phyloP scores from a whole-genome alignment of 2,888 invertebrate genomes.

The Eupithecia dodoneata region DNA sequence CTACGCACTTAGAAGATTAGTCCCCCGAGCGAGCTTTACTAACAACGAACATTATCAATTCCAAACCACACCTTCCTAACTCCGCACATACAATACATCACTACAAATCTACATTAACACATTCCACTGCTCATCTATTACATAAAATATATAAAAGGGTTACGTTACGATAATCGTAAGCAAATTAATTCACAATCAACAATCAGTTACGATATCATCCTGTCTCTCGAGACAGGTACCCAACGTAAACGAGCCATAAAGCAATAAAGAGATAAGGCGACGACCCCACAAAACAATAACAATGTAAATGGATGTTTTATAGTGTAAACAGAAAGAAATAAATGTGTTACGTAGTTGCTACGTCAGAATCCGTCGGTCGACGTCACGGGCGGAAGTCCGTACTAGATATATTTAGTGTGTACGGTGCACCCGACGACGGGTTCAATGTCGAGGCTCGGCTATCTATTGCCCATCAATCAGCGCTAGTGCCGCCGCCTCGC shows the following conservation, averaged over 20 bases:
- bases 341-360: conserved; percentile 71
- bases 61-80: conserved; percentile 50
- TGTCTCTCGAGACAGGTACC: conserved; percentile 48
- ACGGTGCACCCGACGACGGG: conserved; percentile 62
- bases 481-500: conserved; percentile 44
- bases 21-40: conserved; percentile 75
- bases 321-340: conserved; percentile 80
- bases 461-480: conserved; percentile 83
- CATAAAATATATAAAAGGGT: conserved; percentile 7
- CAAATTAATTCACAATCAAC: conserved; percentile 44
- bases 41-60: conserved; percentile 58
- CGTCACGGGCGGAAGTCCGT: conserved; percentile 81
- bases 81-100: conserved; percentile 11
- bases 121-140: conserved; percentile 22
- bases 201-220: conserved; percentile 41
- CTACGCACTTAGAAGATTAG: conserved; percentile 83
- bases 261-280: conserved; percentile 78
- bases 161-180: conserved; percentile 33
- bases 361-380: conserved; percentile 71
- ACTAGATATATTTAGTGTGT: conserved; percentile 75
- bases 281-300: conserved; percentile 78
- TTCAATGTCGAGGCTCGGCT: conserved; percentile 78
- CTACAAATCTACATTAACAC: conserved; percentile 20
- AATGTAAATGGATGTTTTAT: conserved; percentile 78
- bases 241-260: conserved; percentile 66